These are phyloP conservation scores for Orchesella flavescens DNA, from an alignment of 2,888 invertebrate species.

Conservation along the genomic window DNA sequence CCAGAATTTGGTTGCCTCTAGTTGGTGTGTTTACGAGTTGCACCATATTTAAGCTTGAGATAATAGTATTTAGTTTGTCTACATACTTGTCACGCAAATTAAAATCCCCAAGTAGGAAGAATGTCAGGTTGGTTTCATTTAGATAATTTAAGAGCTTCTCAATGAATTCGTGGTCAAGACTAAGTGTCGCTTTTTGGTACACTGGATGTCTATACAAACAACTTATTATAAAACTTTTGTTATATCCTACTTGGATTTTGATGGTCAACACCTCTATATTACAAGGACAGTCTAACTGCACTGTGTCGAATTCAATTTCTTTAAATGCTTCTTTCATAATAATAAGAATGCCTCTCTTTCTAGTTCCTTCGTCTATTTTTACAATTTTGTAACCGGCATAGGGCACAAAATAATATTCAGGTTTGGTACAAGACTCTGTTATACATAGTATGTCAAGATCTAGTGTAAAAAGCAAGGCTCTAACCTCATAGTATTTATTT, in stretches of 20 bases:
- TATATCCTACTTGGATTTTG: background rate
- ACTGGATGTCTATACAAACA: constrained; percentile 33
- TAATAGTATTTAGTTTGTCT: background rate
- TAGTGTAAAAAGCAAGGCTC: background rate
- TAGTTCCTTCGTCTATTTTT: background rate
- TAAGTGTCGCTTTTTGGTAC: background rate
- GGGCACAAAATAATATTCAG: background rate
- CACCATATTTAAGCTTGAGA: background rate
- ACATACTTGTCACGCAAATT: background rate
- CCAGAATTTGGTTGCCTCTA: constrained; percentile 1
- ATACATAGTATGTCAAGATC: constrained; percentile 25
- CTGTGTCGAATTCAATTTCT: background rate
- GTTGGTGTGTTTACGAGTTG: constrained; percentile 27
- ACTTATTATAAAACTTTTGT: constrained; percentile 2
- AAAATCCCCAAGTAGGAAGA: constrained; percentile 20
- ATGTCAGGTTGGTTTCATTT: too few species aligned
- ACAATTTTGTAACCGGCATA: background rate
- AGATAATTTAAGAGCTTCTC: background rate
- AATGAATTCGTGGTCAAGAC: background rate
- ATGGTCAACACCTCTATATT: constrained; percentile 15
- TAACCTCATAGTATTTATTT: constrained; percentile 10
- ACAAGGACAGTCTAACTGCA: background rate
- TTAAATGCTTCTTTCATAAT: background rate
- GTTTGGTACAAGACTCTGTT: constrained; percentile 11
- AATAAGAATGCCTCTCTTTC: constrained; percentile 12